Base-by-base conservation (phyloP, 1,140 invertebrate species). In the Cheumatopsyche charites region DNA sequence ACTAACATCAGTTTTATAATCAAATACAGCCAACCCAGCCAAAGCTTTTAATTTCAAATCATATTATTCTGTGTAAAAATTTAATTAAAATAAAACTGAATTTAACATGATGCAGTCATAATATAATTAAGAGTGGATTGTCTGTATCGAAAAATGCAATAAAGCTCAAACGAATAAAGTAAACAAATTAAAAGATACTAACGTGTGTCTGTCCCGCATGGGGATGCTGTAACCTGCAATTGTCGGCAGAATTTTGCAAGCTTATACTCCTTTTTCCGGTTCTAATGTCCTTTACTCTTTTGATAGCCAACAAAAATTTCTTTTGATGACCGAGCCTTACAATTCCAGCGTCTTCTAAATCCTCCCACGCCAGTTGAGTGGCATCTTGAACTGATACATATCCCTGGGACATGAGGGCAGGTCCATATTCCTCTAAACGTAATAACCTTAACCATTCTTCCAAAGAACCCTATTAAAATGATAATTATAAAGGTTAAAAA, bases 281-380 rank as follows among this genome's bases (percentile, higher is more conserved):
- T 71, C 91, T 89, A 69, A 98, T 94, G 80, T 98, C 94, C 83
- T 98, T 98, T 13, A 99, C 90, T 82, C 96, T 88, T 81, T 99
- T 98, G 76, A 99, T 98, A 66, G 97, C 97, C 76, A 99, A 84
- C 77, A 97, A 90, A 74, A 99, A 92, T 85, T 98, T 97, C 87
- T 99, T 99, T 83, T 99, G 97, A 82, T 99, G 98, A 23, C 98
- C 98, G 79, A 95, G 82, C 78, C 92, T 90, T 26, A 95, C 90
- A 76, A 99, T 98, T 61, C 98, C 98, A 81, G 98, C 97, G 79
- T 99, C 98, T 85, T 99, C 98, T 76, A 99, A 88, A 85, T 99
- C 98, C 86, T 99, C 98, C 96, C 97, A 98, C 71, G 94, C 95
- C 43, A 99, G 88, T 79, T 98, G 95, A 42, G 94, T 94, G 58